A percentile compares a stretch with the other conserved stretches of the same genome.
Conservation (phyloP, 2,113 vertebrate species). For the Todiramphus saurophagus region DNA sequence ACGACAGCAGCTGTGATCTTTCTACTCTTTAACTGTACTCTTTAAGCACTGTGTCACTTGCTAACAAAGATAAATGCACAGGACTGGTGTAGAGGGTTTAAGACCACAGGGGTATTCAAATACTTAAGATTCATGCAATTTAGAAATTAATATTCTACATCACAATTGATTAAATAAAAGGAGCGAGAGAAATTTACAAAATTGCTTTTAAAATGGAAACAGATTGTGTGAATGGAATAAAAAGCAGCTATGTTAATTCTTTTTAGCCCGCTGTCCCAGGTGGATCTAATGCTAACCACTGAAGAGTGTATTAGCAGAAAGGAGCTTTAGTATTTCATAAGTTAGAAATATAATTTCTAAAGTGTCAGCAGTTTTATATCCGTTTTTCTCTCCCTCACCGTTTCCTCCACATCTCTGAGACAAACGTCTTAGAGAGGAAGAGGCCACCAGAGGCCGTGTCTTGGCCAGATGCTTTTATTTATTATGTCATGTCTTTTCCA, state of each 20-base stretch:
- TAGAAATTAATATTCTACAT: slow-evolving; percentile 67
- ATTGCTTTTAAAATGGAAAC: slow-evolving; percentile 60
- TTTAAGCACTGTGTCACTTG: slow-evolving; percentile 65
- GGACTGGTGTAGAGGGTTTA: slow-evolving; percentile 32
- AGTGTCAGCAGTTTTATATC: slow-evolving; percentile 58
- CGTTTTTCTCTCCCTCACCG: slow-evolving; percentile 50
- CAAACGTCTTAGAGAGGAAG: background rate
- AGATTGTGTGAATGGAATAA: slow-evolving; percentile 50
- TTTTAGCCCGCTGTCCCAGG: slow-evolving; percentile 51
- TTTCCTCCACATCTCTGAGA: slow-evolving; percentile 31
- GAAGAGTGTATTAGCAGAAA: slow-evolving; percentile 47
- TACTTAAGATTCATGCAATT: slow-evolving; percentile 55
- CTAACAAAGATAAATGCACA: slow-evolving; percentile 74
- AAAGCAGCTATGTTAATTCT: slow-evolving; percentile 46
- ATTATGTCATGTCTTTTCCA: slow-evolving; percentile 16
- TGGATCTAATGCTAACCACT: slow-evolving; percentile 29
- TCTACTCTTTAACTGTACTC: slow-evolving; percentile 67
- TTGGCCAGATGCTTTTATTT: slow-evolving; percentile 54
- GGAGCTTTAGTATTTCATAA: slow-evolving; percentile 45
- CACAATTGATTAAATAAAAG: slow-evolving; percentile 62
- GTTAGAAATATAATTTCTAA: slow-evolving; percentile 52
- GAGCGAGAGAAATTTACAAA: slow-evolving; percentile 44
- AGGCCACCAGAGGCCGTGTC: slow-evolving; percentile 45
- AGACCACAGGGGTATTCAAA: slow-evolving; percentile 46
- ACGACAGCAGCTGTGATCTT: slow-evolving; percentile 70